Evolutionary conservation across 2,113 vertebrate species (phyloP).

Genomic region (Misgurnus mizolepis): DNA sequence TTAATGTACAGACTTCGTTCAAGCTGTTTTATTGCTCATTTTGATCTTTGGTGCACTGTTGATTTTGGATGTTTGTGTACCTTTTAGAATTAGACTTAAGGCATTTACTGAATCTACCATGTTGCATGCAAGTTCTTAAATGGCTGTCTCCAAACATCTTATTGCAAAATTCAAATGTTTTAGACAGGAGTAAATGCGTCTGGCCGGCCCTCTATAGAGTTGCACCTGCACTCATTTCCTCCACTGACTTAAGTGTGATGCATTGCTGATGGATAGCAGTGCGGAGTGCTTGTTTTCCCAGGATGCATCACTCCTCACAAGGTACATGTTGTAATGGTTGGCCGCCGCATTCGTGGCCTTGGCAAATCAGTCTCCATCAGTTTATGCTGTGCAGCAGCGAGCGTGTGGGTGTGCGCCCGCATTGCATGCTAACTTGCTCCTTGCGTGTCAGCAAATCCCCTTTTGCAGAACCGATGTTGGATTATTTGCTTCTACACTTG

Average conservation of each 20-base stretch:
- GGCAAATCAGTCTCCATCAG: conserved; percentile 51
- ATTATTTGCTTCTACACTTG: conserved; percentile 11
- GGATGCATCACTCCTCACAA: conserved; percentile 34
- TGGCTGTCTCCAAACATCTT: neutral
- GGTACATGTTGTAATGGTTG: conserved; percentile 25
- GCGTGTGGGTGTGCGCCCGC: conserved; percentile 10
- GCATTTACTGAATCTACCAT: too few relatives aligned
- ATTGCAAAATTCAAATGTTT: neutral
- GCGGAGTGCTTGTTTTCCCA: conserved; percentile 22
- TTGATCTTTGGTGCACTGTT: too few relatives aligned
- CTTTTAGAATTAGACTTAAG: too few relatives aligned
- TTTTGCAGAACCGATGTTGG: conserved; percentile 21
- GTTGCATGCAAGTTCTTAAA: neutral
- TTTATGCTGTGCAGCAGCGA: neutral
- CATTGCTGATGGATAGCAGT: conserved; percentile 33
- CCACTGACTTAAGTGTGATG: conserved; percentile 40
- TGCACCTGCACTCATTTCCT: conserved; percentile 17
- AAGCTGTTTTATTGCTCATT: too few relatives aligned
- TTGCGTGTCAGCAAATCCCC: conserved; percentile 51
- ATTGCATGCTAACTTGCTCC: conserved; percentile 8
- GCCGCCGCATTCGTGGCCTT: conserved; percentile 13
- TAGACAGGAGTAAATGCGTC: neutral
- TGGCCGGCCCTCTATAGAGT: conserved; percentile 1
- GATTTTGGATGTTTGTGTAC: too few relatives aligned
- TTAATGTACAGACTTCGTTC: too few relatives aligned